These are phyloP conservation scores for Pollenia angustigena DNA, from an alignment of 2,888 invertebrate species.

Conservation along the genomic window DNA sequence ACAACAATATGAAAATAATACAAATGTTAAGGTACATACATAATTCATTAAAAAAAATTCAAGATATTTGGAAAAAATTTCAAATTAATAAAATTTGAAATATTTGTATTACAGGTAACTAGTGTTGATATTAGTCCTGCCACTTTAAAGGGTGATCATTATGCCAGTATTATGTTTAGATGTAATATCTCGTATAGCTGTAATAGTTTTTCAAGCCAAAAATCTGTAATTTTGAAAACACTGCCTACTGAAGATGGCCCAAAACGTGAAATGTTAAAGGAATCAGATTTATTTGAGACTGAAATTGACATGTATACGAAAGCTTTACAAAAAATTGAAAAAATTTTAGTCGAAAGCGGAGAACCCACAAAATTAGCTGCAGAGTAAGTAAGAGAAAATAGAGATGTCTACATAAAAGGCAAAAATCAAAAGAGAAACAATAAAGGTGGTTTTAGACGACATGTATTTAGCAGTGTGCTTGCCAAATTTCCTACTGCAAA, in stretches of 20 bases:
- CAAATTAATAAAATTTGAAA: no score
- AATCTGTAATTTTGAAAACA: conserved; percentile 75
- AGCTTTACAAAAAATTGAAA: conserved; percentile 75
- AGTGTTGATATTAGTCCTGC: conserved; percentile 67
- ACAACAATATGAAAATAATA: conserved; percentile 63
- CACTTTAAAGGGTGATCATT: conserved; percentile 75
- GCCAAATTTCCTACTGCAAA: no score
- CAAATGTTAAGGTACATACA: conserved; percentile 60
- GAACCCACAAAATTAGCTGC: conserved; percentile 74
- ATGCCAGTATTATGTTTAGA: conserved; percentile 77
- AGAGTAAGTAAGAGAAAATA: conserved; percentile 23
- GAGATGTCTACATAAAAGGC: no score
- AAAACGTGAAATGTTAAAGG: conserved; percentile 74
- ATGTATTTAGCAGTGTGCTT: no score
- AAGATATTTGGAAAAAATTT: no score
- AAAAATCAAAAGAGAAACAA: not conserved
- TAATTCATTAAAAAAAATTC: no score
- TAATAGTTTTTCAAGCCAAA: not conserved
- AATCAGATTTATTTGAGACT: conserved; percentile 73
- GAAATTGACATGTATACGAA: conserved; percentile 76
- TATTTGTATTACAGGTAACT: conserved; percentile 22
- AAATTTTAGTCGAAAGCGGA: conserved; percentile 71
- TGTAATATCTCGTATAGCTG: conserved; percentile 65
- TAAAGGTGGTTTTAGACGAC: not conserved
- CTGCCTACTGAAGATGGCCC: conserved; percentile 72